Conservation (phyloP, 2,113 vertebrate genomes). For the Vimba vimba region DNA sequence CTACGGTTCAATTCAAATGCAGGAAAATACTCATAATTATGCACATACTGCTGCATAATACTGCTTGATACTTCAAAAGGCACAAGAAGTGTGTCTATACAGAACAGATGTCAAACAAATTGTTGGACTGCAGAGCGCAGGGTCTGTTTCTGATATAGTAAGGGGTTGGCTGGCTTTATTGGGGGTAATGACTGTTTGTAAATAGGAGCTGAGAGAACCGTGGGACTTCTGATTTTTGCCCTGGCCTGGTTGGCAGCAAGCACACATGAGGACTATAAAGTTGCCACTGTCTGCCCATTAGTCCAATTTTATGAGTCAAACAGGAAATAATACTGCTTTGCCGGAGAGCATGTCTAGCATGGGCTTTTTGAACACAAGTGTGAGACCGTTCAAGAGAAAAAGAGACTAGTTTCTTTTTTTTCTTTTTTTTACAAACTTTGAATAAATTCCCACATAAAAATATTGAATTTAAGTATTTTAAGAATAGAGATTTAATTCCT, state of each 20-base stretch:
- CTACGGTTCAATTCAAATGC: neutral
- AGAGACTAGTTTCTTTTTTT: neutral
- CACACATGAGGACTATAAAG: conserved; percentile 29
- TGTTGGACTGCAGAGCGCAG: neutral
- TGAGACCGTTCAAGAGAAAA: neutral
- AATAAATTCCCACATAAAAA: neutral
- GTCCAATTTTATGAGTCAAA: conserved; percentile 31
- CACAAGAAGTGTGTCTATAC: conserved; percentile 18
- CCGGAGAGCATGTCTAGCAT: conserved; percentile 4
- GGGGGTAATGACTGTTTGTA: conserved; percentile 42
- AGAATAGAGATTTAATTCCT: neutral
- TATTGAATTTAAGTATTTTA: neutral
- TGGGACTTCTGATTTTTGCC: neutral
- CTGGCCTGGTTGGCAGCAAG: neutral
- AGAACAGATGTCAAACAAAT: conserved; percentile 49
- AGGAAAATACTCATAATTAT: neutral
- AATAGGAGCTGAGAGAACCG: neutral
- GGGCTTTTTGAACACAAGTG: neutral
- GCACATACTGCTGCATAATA: neutral
- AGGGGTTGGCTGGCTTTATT: conserved; percentile 4
- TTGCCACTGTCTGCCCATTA: conserved; percentile 16
- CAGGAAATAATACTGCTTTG: conserved; percentile 42
- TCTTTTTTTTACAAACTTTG: neutral
- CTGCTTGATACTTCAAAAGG: neutral
- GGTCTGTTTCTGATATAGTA: conserved; percentile 33